Evolutionary conservation across 2,888 invertebrate genomes (phyloP), one percentile per base, ranked within the genome.

Genomic region (Oligia latruncula): DNA sequence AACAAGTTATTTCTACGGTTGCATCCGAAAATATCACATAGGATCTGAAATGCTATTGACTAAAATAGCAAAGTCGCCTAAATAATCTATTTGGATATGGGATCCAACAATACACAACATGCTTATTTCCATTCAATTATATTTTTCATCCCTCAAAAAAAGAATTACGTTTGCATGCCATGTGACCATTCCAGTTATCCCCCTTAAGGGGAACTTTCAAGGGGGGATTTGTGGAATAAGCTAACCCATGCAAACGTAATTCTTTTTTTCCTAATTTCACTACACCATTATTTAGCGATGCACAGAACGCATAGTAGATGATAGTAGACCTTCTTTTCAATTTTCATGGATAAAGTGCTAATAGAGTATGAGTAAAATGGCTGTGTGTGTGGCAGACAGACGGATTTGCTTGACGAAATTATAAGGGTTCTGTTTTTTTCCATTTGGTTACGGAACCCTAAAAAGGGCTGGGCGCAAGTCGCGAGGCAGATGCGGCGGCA

Each of bases 401-500:
- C 29, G 2, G 29, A 68, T 11, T 15, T 49, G 20, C 20, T 15
- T 49, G 23, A 71, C 23, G 35, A 35, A 70, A 70, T 23, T 52
- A 20, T 20, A 52, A 13, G 49, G 4, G 2, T 35, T 35, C 20
- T 20, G 4, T 35, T n/a, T 49, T 55, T 71, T n/a, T 40, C 0
- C 17, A 60, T 43, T 43, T 43, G n/a, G 2, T 40, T 60, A 20
- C 40, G 60, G n/a, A 71, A 43, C 43, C 60, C 11, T 71, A 60
- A 71, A 40, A 43, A 71, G 40, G 17, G 58, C 60, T 60, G 40
- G 40, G 40, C 60, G 40, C 40, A n/a, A 60, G 40, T 43, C n/a
- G 40, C 58, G n/a, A 60, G 71, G 60, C 71, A 71, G 71, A 71
- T 71, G 79, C 92, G 95, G 90, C 92, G 94, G 95, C 90, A 84